Evolutionary conservation across 2,888 invertebrate genomes (phyloP).

Genomic region (Oconnorella tubifera): DNA sequence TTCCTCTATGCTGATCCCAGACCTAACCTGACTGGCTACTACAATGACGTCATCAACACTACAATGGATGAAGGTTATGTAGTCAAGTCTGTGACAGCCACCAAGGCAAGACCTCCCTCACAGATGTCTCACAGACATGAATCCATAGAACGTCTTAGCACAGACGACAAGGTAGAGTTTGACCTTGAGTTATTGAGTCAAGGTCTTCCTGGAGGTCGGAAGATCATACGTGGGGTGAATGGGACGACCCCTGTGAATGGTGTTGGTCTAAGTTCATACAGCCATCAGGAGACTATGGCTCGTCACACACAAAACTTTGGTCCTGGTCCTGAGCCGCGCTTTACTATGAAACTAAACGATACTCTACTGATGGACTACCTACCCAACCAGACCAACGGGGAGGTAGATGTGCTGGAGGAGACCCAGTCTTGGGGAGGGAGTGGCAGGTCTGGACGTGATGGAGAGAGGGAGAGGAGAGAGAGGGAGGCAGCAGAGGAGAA

Average conservation of each 20-base stretch:
- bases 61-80: conserved; percentile 6
- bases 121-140: too few relatives aligned
- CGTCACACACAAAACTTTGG: neutral
- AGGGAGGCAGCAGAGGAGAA: neutral
- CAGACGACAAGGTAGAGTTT: conserved; percentile 3
- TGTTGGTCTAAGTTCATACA: too few relatives aligned
- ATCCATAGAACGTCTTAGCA: neutral
- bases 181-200: conserved; percentile 6
- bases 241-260: neutral
- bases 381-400: conserved; percentile 1
- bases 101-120: neutral
- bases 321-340: conserved; percentile 13
- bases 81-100: neutral
- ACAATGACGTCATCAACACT: neutral
- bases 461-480: neutral
- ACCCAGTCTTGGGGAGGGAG: neutral
- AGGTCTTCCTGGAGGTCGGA: neutral
- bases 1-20: neutral
- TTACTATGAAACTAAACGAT: conserved; percentile 31
- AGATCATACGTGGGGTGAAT: neutral
- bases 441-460: neutral
- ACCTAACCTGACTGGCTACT: neutral
- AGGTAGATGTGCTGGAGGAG: neutral
- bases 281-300: neutral
- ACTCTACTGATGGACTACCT: conserved; percentile 36